phyloP scores from a whole-genome alignment of 2,888 invertebrate species.

The Cecidostiba fungosa region DNA sequence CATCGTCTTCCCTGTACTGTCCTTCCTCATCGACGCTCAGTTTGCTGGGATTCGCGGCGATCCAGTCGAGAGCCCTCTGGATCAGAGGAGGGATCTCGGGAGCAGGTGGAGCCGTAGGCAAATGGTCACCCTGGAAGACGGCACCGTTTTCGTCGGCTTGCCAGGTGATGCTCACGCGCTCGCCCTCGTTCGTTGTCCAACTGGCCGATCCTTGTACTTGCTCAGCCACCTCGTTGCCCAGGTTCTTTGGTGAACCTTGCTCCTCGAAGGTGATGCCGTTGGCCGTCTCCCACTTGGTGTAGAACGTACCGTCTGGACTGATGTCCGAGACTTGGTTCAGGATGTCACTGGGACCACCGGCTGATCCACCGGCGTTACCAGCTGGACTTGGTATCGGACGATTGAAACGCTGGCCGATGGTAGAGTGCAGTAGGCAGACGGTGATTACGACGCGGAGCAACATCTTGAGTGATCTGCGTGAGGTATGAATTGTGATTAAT shows the following conservation, averaged over 20 bases:
- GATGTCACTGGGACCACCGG: constrained; percentile 63
- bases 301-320: constrained; percentile 72
- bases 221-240: constrained; percentile 74
- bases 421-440: constrained; percentile 12
- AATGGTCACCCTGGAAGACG: constrained; percentile 78
- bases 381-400: neutral
- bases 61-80: constrained; percentile 76
- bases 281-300: constrained; percentile 71
- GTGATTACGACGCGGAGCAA: constrained; percentile 3
- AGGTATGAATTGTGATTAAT: neutral
- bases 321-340: constrained; percentile 71
- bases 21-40: constrained; percentile 28
- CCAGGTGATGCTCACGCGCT: constrained; percentile 76
- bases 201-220: constrained; percentile 77
- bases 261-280: constrained; percentile 80
- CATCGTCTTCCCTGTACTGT: constrained; percentile 45
- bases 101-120: constrained; percentile 77
- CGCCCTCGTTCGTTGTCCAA: constrained; percentile 78
- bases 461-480: constrained; percentile 36
- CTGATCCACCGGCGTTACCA: neutral
- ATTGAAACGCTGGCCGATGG: constrained; percentile 25
- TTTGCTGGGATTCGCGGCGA: constrained; percentile 71
- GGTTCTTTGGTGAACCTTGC: constrained; percentile 75
- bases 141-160: constrained; percentile 79
- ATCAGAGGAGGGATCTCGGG: constrained; percentile 76